Evolutionary conservation across 2,797 vertebrate genomes (phyloP).

Genomic region (Parauchenoglanis ngamensis): DNA sequence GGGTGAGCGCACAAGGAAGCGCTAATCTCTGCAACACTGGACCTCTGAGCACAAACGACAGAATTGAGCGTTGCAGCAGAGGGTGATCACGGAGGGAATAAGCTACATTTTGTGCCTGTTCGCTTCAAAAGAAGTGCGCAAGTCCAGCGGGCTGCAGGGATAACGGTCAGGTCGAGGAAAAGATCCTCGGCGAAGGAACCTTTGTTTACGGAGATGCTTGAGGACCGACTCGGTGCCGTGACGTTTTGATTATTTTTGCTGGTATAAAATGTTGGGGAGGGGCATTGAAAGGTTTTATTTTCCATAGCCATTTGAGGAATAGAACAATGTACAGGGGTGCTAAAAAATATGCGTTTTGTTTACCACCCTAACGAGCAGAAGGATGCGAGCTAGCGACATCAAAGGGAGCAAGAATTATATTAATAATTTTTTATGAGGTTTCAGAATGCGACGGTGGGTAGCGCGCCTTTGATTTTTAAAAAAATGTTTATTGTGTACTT

Average conservation of each 20-base stretch:
- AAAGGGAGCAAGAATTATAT: not conserved
- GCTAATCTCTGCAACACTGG: conserved; percentile 81
- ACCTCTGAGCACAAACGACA: conserved; percentile 68
- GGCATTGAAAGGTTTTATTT: conserved; percentile 23
- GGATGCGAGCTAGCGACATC: not conserved
- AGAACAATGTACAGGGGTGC: not conserved
- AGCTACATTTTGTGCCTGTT: conserved; percentile 52
- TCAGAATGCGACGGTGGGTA: not conserved
- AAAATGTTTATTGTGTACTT: not conserved
- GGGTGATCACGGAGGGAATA: conserved; percentile 71
- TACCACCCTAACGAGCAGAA: conserved; percentile 1
- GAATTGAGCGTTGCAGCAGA: conserved; percentile 66
- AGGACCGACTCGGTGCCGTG: conserved; percentile 19
- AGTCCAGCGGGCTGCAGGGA: conserved; percentile 65
- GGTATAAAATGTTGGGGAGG: conserved; percentile 36
- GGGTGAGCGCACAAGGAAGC: conserved; percentile 79
- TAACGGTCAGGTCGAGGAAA: conserved; percentile 46
- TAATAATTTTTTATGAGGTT: not conserved
- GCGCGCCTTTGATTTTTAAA: not conserved
- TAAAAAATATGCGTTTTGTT: conserved; percentile 6
- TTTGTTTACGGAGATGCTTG: conserved; percentile 45
- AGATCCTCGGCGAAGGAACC: conserved; percentile 49
- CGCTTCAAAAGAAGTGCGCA: conserved; percentile 16
- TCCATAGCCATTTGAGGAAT: not conserved
- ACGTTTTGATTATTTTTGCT: conserved; percentile 11